Base-by-base conservation (phyloP, 2,113 vertebrate species). In the Amblyopsis rosae region DNA sequence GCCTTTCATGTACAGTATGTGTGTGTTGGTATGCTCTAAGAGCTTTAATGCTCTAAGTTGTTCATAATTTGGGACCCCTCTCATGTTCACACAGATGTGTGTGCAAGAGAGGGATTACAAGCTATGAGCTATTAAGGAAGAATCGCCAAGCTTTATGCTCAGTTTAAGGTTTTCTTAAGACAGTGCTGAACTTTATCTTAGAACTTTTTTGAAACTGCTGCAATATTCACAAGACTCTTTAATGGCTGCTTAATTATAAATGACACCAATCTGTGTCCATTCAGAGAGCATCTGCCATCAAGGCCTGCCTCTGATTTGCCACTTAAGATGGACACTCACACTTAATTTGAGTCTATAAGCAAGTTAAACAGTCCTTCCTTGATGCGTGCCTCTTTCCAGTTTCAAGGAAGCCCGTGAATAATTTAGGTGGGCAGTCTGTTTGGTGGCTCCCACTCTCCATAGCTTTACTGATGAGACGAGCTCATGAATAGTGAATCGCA, bases 221-320 rank as follows among this genome's bases (percentile, higher is more conserved):
- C 35, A 41, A 8, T 41, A 41, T 41, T 41, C 35, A 41, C 7
- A 3, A 7, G 35, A 7, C 35, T 41, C 35, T 41, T 6, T 41
- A 41, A 41, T 66, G 83, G 76, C 75, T 62, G 86, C 77, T 95
- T 93, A 94, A 94, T 96, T 94, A 95, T 95, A 91, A 93, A 95
- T 94, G 90, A 80, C 79, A 85, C 90, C 85, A 89, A 90, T 93
- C 92, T 92, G 91, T 86, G 91, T 91, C 88, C 90, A 86, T 83
- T 91, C 91, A 89, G 89, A 92, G 88, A 83, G 90, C 86, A 93
- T 94, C 94, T 95, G 94, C 90, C 87, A 66, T 86, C 70, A 81
- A 78, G 75, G 10, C 74, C 76, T 67, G 77, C 72, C 79, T 92
- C 84, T 79, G 87, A 90, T 91, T 92, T 77, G 66, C 89, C 91